Evolutionary conservation across 2,797 vertebrate genomes (phyloP).

Genomic region (Phalanger gymnotis): DNA sequence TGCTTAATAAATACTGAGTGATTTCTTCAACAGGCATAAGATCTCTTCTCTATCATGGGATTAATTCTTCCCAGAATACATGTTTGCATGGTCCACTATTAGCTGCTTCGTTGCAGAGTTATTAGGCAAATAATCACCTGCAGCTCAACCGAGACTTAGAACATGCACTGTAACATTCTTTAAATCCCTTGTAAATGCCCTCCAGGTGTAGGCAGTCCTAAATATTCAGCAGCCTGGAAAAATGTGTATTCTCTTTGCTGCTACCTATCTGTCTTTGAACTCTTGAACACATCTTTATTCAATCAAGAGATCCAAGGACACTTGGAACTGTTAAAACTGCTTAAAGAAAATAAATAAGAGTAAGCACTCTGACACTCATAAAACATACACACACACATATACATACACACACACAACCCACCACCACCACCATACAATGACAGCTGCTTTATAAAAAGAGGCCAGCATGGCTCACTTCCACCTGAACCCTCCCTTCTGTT

Average conservation of each 20-base stretch:
- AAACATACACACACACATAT: background rate
- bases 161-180: slow-evolving; percentile 3
- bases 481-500: background rate
- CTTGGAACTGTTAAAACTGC: slow-evolving; percentile 14
- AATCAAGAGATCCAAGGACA: slow-evolving; percentile 8
- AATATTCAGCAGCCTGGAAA: slow-evolving; percentile 7
- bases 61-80: background rate
- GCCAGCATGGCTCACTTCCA: background rate
- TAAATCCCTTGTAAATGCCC: slow-evolving; percentile 33
- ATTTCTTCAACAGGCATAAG: background rate
- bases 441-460: background rate
- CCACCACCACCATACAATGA: background rate
- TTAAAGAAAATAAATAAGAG: slow-evolving; percentile 15
- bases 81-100: background rate
- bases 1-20: background rate
- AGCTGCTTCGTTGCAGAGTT: background rate
- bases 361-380: slow-evolving; percentile 14
- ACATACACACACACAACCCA: background rate
- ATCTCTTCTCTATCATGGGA: background rate
- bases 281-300: slow-evolving; percentile 12
- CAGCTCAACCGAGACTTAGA: background rate
- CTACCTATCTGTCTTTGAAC: slow-evolving; percentile 27
- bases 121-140: slow-evolving; percentile 16
- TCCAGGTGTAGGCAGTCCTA: background rate
- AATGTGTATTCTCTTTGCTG: background rate